Base-by-base conservation (phyloP, 2,113 vertebrate species). In the Pterocles orientalis region DNA sequence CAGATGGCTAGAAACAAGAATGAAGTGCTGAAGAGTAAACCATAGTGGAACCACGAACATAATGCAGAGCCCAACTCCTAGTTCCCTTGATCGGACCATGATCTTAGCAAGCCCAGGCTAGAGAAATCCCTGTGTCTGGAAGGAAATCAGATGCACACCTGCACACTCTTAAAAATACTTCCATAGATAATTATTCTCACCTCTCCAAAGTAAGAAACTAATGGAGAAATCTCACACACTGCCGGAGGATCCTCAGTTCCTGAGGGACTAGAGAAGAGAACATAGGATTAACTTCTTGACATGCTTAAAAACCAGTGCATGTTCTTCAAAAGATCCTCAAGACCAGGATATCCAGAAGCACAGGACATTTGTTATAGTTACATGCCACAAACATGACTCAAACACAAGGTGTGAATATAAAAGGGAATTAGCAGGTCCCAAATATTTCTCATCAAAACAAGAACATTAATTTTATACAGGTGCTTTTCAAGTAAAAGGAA, bases 191-290 rank as follows among this genome's bases (percentile, higher is more conserved):
- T 89, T 94, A 78, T 43, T 73, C 98, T 99, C 92, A 99, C 99
- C 99, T 99, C 99, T 97, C 99, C 99, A 73, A 98, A 98, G 85
- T 99, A 99, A 18, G 99, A 99, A 41, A 99, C 98, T 75, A 99
- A 95, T 0, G 99, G 99, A 11, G 99, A 99, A 92, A 99, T 99
- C 98, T 99, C 99, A 94, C 98, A 99, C 29, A 98, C 58, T 13
- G 97, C 98, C 0, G 98, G 98, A 54, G 97, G 97, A 41, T 97
- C 97, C 83, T 95, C 96, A 14, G 62, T 88, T 82, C 92, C 91
- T 31, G 96, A 95, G 25, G 72, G 51, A 83, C 99, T 99, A 68
- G 36, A 53, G 72, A 62, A 73, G 34, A 86, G 65, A 53, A 79
- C 31, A 31, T 7, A 47, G 65, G 61, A 94, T 91, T 87, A 87